Conservation (phyloP, 1,140 invertebrate genomes). For the Megalonaias nervosa region DNA sequence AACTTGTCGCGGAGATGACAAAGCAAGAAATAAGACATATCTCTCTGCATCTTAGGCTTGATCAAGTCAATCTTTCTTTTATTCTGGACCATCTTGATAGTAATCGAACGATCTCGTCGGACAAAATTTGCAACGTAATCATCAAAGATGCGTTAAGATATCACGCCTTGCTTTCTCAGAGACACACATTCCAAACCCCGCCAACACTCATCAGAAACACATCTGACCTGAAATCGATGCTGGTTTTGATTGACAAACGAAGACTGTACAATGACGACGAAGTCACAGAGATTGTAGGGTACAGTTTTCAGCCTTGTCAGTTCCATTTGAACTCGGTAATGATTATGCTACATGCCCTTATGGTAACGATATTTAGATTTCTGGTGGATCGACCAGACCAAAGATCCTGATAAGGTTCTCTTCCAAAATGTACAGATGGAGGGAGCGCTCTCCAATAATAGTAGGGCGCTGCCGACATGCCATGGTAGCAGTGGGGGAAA, state of each 20-base stretch:
- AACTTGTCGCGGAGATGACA: too few species aligned
- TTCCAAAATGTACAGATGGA: too few species aligned
- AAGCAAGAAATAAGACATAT: too few species aligned
- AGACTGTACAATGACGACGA: slow-evolving; percentile 28
- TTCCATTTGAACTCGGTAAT: slow-evolving; percentile 50
- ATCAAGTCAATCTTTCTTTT: slow-evolving; percentile 31
- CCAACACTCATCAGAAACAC: too few species aligned
- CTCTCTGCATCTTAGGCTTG: slow-evolving; percentile 21
- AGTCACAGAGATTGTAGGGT: slow-evolving; percentile 32
- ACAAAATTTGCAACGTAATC: too few species aligned
- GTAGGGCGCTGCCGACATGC: slow-evolving; percentile 46
- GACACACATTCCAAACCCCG: too few species aligned
- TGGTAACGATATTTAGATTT: slow-evolving; percentile 51
- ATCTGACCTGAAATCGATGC: too few species aligned
- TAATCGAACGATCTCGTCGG: slow-evolving; percentile 24
- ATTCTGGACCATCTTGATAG: too few species aligned
- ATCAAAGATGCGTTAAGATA: too few species aligned
- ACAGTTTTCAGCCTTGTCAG: slow-evolving; percentile 31
- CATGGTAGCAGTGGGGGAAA: slow-evolving; percentile 41
- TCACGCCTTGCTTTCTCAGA: too few species aligned
- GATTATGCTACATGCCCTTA: slow-evolving; percentile 47
- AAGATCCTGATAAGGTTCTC: too few species aligned
- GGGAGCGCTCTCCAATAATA: slow-evolving; percentile 46
- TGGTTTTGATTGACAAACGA: too few species aligned
- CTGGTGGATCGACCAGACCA: slow-evolving; percentile 41